Base-by-base conservation (phyloP, 2,797 vertebrate genomes). In the Danio jaintianensis region DNA sequence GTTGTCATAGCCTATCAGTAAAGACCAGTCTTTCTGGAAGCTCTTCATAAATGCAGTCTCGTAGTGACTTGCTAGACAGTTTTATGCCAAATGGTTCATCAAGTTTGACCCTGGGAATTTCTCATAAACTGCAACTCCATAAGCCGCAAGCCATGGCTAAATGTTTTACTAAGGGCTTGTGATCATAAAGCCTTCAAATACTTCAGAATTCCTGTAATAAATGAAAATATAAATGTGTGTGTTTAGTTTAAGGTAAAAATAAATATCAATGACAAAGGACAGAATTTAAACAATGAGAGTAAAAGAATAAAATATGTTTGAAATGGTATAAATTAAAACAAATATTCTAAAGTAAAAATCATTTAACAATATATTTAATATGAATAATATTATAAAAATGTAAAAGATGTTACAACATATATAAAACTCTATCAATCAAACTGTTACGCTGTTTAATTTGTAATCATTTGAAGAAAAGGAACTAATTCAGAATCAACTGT, bases 21-120 rank as follows among this genome's bases (percentile, higher is more conserved):
- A 48, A 56, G 52, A 47, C 15, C 61, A 61, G 56, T 71, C 42
- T 62, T 56, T 78, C 43, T 80, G 62, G 53, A 78, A 68, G 69
- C 48, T 58, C 45, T 45, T 68, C 22, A 78, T 73, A 56, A 81
- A 83, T 55, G 29, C 29, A 29, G 40, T 90, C 89, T 88, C 79
- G 47, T 80, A 85, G 74, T 80, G 88, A 89, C 29, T 29, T 29
- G 29, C 83, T 87, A 83, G 58, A 74, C 38, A 18, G n/a, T 75
- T 82, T 52, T 75, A 67, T 82, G 52, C 76, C 76, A 80, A 61
- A 64, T 36, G 16, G 53, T 75, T 81, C 59, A 47, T 62, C 68
- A 75, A 74, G 61, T 72, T 76, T 59, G n/a, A 59, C 72, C 61
- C 52, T 79, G 62, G 81, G 58, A 76, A 81, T 78, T 70, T 82